Evolutionary conservation across 2,888 invertebrate genomes (phyloP).

Genomic region (Cryptocheilus praepositus): DNA sequence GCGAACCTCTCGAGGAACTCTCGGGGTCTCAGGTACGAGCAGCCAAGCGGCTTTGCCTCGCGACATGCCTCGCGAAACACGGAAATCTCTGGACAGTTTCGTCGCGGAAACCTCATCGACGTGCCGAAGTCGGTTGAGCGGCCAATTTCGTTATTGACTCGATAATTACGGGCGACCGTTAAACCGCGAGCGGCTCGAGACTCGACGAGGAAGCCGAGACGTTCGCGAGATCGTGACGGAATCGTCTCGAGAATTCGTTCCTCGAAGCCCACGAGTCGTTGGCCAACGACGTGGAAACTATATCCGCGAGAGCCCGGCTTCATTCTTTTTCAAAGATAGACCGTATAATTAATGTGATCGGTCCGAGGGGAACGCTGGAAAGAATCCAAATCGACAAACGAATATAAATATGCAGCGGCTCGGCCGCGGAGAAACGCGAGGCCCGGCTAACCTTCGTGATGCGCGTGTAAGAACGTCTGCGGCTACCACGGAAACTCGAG

Average conservation of each 20-base stretch:
- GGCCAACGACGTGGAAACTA: too few relatives aligned
- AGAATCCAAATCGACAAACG: constrained; percentile 48
- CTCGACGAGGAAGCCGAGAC: not conserved
- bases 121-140: not conserved
- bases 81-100: too few relatives aligned
- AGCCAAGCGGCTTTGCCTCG: not conserved
- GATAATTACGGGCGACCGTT: not conserved
- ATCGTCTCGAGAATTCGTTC: constrained; percentile 1
- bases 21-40: not conserved
- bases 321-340: too few relatives aligned
- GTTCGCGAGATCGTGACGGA: not conserved
- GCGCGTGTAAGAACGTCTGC: not conserved
- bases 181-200: not conserved
- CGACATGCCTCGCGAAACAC: too few relatives aligned
- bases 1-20: not conserved
- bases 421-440: too few relatives aligned
- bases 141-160: not conserved
- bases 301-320: too few relatives aligned
- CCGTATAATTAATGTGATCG: constrained; percentile 7
- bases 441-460: constrained; percentile 4
- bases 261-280: not conserved
- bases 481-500: too few relatives aligned
- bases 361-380: constrained; percentile 36
- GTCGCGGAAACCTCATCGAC: too few relatives aligned
- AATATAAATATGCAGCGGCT: constrained; percentile 34